Conservation (phyloP, 2,797 vertebrate species). For the Premnoplex brunnescens region DNA sequence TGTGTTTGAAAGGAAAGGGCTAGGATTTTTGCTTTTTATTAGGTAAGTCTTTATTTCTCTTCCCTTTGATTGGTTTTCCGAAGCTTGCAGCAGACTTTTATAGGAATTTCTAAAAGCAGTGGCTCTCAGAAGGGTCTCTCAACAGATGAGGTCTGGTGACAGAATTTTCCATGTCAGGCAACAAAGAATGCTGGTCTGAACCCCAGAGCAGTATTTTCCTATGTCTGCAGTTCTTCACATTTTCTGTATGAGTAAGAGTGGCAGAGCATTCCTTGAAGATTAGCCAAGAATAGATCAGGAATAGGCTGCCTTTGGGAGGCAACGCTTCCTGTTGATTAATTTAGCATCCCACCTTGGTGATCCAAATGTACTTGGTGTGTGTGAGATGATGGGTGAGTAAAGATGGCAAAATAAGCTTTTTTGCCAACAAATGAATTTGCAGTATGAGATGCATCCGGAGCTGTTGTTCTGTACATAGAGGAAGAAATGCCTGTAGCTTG, state of each 20-base stretch:
- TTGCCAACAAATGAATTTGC: not conserved
- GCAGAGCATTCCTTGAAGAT: not conserved
- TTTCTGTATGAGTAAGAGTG: not conserved
- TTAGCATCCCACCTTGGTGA: slow-evolving; percentile 14
- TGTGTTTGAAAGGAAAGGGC: not conserved
- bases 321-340: slow-evolving; percentile 33
- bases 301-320: not conserved
- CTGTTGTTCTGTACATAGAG: not conserved
- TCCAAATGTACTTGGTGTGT: not conserved
- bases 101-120: not conserved
- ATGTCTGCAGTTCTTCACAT: not conserved
- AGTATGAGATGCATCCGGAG: fast-evolving
- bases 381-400: not conserved
- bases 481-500: not conserved
- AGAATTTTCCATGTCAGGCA: not conserved
- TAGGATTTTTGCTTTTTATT: not conserved
- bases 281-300: slow-evolving; percentile 12
- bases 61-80: not conserved
- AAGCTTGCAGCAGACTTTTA: not conserved
- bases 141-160: not conserved
- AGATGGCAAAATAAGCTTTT: not conserved
- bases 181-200: not conserved
- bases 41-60: not conserved
- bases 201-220: not conserved
- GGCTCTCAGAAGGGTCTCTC: not conserved